phyloP scores from a whole-genome alignment of 92 coral and sea anemone species.

The Zoanthus gigantus region DNA sequence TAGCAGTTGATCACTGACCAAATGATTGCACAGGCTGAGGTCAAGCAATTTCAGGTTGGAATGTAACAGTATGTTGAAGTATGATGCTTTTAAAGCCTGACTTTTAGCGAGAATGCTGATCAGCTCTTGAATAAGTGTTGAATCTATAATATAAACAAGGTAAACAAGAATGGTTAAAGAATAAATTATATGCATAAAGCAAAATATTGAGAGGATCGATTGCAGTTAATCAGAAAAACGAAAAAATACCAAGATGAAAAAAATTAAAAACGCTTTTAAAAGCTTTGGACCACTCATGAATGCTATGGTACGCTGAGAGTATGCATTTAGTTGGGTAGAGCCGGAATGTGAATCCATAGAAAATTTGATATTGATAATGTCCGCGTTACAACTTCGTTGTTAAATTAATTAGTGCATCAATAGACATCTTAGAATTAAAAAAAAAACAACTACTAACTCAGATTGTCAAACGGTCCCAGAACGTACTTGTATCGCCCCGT shows the following conservation, averaged over 20 bases:
- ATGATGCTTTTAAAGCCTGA: slow-evolving; percentile 64
- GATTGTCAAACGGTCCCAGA: slow-evolving; percentile 81
- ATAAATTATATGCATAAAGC: neutral
- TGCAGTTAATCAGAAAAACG: too few relatives aligned
- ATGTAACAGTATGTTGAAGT: slow-evolving; percentile 73
- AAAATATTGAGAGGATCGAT: neutral
- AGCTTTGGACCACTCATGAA: too few relatives aligned
- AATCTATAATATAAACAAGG: slow-evolving; percentile 48
- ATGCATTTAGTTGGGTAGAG: too few relatives aligned
- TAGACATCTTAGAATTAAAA: too few relatives aligned
- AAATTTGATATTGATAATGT: too few relatives aligned
- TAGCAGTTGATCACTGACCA: slow-evolving; percentile 67
- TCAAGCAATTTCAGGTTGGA: slow-evolving; percentile 71
- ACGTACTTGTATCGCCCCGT: slow-evolving; percentile 62
- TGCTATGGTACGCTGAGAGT: too few relatives aligned
- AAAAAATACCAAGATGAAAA: too few relatives aligned
- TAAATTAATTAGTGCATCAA: too few relatives aligned
- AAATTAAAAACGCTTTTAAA: too few relatives aligned
- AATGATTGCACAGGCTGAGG: slow-evolving; percentile 72
- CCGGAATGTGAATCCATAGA: too few relatives aligned
- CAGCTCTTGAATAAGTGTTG: slow-evolving; percentile 77
- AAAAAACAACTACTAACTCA: slow-evolving; percentile 57
- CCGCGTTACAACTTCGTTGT: too few relatives aligned
- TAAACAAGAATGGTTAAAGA: neutral
- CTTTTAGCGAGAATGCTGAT: slow-evolving; percentile 64